Conservation (phyloP, 2,888 invertebrate genomes). For the Drosophila greeni region DNA sequence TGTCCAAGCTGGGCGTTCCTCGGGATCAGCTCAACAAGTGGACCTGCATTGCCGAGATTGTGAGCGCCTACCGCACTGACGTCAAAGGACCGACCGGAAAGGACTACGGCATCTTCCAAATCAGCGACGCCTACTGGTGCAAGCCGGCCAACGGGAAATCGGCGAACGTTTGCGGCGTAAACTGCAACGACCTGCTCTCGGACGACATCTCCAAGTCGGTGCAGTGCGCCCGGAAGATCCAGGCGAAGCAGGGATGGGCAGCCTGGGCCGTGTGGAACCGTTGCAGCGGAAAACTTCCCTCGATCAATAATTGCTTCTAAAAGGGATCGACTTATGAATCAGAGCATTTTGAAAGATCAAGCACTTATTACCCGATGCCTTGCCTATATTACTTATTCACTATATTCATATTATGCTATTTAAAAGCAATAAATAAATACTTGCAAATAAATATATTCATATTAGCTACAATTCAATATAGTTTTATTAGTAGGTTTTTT, state of each 20-base stretch:
- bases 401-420: too few species aligned
- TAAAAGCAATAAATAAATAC: too few species aligned
- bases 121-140: constrained; percentile 76
- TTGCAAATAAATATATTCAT: too few species aligned
- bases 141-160: constrained; percentile 43
- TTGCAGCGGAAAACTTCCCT: constrained; percentile 56
- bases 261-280: constrained; percentile 67
- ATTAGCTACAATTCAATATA: too few species aligned
- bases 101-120: constrained; percentile 76
- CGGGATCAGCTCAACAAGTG: constrained; percentile 61
- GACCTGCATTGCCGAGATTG: constrained; percentile 72
- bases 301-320: constrained; percentile 57
- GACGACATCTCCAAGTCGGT: constrained; percentile 64
- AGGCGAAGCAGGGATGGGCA: constrained; percentile 59
- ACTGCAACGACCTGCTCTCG: constrained; percentile 58
- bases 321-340: not conserved
- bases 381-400: too few species aligned
- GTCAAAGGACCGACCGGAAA: constrained; percentile 78
- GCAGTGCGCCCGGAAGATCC: constrained; percentile 63
- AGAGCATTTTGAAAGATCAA: too few species aligned
- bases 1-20: constrained; percentile 68
- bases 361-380: too few species aligned
- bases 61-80: constrained; percentile 75
- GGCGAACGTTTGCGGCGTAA: constrained; percentile 63
- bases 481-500: too few species aligned